Evolutionary conservation across 2,888 invertebrate genomes (phyloP), one percentile per base, ranked within the genome.

Genomic region (Acanthacorydalis orientalis): DNA sequence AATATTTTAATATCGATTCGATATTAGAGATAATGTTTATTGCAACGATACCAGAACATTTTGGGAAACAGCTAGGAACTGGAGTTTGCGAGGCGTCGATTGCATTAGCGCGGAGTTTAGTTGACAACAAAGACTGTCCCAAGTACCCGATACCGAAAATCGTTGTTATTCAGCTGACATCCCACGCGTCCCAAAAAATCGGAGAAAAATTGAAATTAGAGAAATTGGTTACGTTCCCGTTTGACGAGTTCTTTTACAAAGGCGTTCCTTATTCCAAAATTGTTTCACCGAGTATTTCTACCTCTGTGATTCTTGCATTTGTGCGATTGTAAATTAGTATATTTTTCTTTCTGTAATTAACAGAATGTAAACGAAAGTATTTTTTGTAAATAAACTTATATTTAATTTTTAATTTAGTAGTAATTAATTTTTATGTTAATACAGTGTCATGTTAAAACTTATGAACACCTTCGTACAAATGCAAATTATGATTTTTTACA

Each of bases 1-100:
- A 74, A 47, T 68, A 74, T 61, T 78, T 70, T 54, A 65, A 73
- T 15, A 69, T 73, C 0, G 70, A 77, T 48, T 79, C 78, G 57
- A 66, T 77, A 3, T 57, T 81, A 39, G 83, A 83, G 61, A 60
- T 82, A 14, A 80, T 79, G 79, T 83, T 82, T 52, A 54, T 83
- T 16, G 76, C 68, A 1, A 78, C 78, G 0, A 55, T 69, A 4
- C 67, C 69, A 0, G 64, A 71, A 31, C 73, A 73, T 51, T 67
- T 73, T 48, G 56, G 63, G 1, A 64, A 65, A 11, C 71, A 74
- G 11, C 66, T 83, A 10, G 81, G 64, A 0, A 67, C 59, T 9
- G 57, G 70, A 11, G 56, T 83, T 10, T 65, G 69, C 43, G 64
- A 72, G 52, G 62, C 66, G 2, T 74, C 78, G 0, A 61, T 79